Base-by-base conservation (phyloP, 2,888 invertebrate genomes). In the Macropis europaea region DNA sequence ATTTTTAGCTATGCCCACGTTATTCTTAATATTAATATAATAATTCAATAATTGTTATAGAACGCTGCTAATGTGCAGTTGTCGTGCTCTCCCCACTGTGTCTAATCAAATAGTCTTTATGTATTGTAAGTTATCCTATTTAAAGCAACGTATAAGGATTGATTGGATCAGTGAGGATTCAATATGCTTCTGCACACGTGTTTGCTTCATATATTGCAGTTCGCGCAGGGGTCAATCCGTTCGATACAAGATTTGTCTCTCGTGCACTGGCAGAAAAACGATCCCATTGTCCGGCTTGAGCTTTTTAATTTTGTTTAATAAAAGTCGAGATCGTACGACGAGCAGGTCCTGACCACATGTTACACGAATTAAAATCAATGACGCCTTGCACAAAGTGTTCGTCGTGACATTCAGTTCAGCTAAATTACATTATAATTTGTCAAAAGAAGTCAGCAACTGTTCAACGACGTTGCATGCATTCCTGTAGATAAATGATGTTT, bases 301-400 rank as follows among this genome's bases (percentile, higher is more conserved):
- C 40, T 57, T 45, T 53, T 45, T 45, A 4, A 11, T 32, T 56
- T 19, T 56, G 34, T 54, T 42, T 48, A 43, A 36, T 42, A 57
- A 57, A n/a, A 15, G n/a, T 9, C 52, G 34, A 32, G 34, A 52
- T 26, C 24, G 17, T 3, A 13, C 9, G 11, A 34, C 40, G 30
- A 15, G n/a, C n/a, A 38, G 32, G 60, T 42, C 43, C 38, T 13
- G 50, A 13, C 22, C n/a, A 11, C 42, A 11, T 19, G 42, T 56
- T 42, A 32, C 15, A 28, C 60, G 52, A 73, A 73, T 77, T 66
- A 66, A 73, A 77, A 62, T 67, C 69, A 67, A 77, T 73, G 47
- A 70, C 34, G n/a, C 30, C 19, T 38, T 17, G 52, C 42, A 22
- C 36, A 38, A 45, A 59, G n/a, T 47, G 5, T 22, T 56, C 32